phyloP scores from a whole-genome alignment of 2,888 invertebrate species.

The Camponotus fellah region DNA sequence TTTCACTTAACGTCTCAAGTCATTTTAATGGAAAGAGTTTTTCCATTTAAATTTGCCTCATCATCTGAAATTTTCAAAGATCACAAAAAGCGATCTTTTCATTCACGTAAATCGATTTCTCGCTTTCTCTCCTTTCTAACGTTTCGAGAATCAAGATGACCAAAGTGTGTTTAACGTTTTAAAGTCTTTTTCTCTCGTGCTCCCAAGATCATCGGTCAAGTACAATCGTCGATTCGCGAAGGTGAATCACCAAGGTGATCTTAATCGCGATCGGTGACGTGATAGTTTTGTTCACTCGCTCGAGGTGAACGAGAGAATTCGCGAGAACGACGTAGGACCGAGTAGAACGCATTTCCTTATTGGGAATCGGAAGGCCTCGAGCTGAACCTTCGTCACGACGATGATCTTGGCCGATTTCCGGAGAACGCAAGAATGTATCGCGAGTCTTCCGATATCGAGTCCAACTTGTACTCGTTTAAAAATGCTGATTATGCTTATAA shows the following conservation, averaged over 20 bases:
- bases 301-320: constrained; percentile 78
- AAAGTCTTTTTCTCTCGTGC: neutral
- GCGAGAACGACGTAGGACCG: constrained; percentile 41
- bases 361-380: constrained; percentile 76
- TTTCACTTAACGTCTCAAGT: neutral
- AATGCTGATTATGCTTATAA: neutral
- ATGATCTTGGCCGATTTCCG: constrained; percentile 17
- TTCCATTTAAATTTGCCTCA: neutral
- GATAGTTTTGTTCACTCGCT: constrained; percentile 72
- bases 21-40: neutral
- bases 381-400: constrained; percentile 59
- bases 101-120: too few species aligned
- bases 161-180: neutral
- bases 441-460: neutral
- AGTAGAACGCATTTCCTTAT: constrained; percentile 78
- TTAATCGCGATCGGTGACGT: constrained; percentile 69
- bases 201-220: constrained; percentile 31
- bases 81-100: neutral
- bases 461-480: too few species aligned
- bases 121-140: neutral
- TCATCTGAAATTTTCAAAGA: neutral
- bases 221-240: constrained; percentile 21
- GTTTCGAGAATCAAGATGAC: neutral
- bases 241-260: constrained; percentile 45
- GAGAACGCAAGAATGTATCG: neutral